phyloP scores from a whole-genome alignment of 2,113 vertebrate species.

The Neogale vison region DNA sequence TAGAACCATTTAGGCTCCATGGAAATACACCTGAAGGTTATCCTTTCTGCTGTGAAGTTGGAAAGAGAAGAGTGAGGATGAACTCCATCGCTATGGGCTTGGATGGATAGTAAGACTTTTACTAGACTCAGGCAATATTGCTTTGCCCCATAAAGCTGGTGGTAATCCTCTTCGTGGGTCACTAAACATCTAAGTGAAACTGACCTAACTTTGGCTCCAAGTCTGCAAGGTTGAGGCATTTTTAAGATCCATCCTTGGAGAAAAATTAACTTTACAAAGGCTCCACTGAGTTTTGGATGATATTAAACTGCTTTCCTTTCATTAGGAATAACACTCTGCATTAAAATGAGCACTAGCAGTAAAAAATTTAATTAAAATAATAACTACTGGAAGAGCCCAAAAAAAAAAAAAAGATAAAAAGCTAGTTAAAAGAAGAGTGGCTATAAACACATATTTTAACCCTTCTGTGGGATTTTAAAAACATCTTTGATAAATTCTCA shows the following conservation, averaged over 20 bases:
- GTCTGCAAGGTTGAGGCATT: background rate
- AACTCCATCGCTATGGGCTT: background rate
- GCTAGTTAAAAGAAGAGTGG: conserved; percentile 43
- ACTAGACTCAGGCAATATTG: background rate
- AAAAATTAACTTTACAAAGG: conserved; percentile 65
- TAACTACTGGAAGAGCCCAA: background rate
- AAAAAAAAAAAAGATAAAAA: background rate
- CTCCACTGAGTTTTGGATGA: background rate
- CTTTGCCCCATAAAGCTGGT: conserved; percentile 3
- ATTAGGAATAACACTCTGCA: background rate
- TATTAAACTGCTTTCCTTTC: conserved; percentile 36
- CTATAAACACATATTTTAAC: conserved; percentile 24
- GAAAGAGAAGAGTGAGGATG: conserved; percentile 35
- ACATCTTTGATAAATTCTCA: conserved; percentile 28
- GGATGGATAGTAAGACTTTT: conserved; percentile 33
- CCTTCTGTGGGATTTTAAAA: background rate
- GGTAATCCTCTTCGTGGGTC: conserved; percentile 36
- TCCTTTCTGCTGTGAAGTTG: background rate
- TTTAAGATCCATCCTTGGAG: conserved; percentile 55
- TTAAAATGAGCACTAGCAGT: background rate
- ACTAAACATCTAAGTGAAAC: conserved; percentile 31
- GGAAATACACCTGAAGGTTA: background rate
- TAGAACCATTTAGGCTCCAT: rapidly evolving
- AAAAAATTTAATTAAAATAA: conserved; percentile 62
- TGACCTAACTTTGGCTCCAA: conserved; percentile 33